phyloP scores from a whole-genome alignment of 2,888 invertebrate genomes.

The Flexamia atlantica region DNA sequence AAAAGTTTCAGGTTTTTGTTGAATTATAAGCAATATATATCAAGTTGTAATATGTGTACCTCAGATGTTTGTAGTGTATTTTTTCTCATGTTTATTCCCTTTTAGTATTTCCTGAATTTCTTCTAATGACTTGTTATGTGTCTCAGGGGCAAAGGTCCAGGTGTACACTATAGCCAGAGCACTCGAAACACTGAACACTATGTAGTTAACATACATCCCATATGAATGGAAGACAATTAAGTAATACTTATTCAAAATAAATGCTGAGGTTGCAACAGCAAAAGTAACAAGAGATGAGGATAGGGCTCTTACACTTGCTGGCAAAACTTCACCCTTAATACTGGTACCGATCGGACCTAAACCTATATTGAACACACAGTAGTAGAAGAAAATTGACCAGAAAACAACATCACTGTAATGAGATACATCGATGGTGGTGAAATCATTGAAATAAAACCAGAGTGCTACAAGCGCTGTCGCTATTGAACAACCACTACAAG shows the following conservation, averaged over 20 bases:
- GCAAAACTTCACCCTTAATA: constrained; percentile 81
- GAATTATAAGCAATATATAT: too few species aligned
- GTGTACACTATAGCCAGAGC: constrained; percentile 80
- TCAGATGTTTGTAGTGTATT: not conserved
- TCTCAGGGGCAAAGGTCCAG: constrained; percentile 80
- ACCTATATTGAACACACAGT: constrained; percentile 78
- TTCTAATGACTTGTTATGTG: constrained; percentile 83
- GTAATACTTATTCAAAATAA: constrained; percentile 79
- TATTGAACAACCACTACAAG: constrained; percentile 71
- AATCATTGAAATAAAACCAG: constrained; percentile 64
- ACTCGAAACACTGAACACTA: constrained; percentile 80
- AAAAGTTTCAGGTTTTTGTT: too few species aligned
- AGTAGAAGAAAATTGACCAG: constrained; percentile 18
- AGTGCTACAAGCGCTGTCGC: constrained; percentile 62
- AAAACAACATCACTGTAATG: constrained; percentile 70
- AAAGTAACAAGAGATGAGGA: constrained; percentile 80
- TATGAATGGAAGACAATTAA: constrained; percentile 78
- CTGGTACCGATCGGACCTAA: constrained; percentile 81
- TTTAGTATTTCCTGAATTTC: constrained; percentile 78
- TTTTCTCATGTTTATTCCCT: not conserved
- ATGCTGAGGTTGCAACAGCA: constrained; percentile 78
- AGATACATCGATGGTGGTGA: constrained; percentile 63
- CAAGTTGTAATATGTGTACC: too few species aligned
- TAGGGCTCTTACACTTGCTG: constrained; percentile 80
- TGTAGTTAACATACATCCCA: constrained; percentile 82